phyloP scores from a whole-genome alignment of 2,888 invertebrate species.

The Zelleria hepariella region DNA sequence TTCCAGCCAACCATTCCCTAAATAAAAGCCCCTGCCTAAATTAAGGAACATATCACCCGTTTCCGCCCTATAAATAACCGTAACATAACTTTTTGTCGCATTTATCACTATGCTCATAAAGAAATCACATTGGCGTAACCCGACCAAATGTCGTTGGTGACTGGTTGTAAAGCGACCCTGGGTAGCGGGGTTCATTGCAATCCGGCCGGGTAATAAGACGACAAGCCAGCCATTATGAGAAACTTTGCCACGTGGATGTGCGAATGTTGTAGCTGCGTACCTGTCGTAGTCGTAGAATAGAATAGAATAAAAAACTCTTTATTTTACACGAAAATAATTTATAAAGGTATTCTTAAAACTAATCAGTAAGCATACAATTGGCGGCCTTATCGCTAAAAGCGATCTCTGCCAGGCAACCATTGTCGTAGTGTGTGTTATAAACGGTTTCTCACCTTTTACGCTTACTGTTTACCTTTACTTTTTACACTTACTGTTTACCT shows the following conservation, averaged over 20 bases:
- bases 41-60: background rate
- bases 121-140: conserved; percentile 13
- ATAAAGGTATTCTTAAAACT: no score
- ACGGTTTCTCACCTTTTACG: no score
- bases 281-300: background rate
- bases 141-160: conserved; percentile 14
- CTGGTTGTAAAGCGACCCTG: conserved; percentile 19
- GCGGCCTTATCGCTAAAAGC: no score
- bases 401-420: no score
- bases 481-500: no score
- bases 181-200: conserved; percentile 14
- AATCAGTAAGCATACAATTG: no score
- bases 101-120: conserved; percentile 5
- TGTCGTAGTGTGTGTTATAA: no score
- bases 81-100: background rate
- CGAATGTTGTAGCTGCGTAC: background rate
- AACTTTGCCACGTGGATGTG: conserved; percentile 21
- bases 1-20: background rate
- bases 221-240: conserved; percentile 33
- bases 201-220: conserved; percentile 25
- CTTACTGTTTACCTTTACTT: no score
- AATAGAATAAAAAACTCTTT: no score
- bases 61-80: background rate
- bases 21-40: background rate
- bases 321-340: no score